Base-by-base conservation (phyloP, 2,888 invertebrate genomes). In the Oxyscelio sp. region DNA sequence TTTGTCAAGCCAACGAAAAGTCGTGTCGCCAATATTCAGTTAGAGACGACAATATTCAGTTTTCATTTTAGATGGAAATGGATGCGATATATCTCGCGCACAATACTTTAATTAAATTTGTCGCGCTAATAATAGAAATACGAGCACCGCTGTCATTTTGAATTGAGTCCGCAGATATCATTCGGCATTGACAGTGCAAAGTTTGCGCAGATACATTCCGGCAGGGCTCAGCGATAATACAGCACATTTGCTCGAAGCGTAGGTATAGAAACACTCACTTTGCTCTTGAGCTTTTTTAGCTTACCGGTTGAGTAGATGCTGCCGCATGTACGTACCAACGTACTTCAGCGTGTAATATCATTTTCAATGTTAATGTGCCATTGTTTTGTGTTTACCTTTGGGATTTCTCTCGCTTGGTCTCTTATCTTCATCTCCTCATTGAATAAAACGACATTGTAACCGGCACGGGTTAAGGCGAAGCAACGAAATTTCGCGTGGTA, bases 321-420 rank as follows among this genome's bases (percentile, higher is more conserved):
- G 48, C 68, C 65, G 65, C 79, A 52, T 78, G 73, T 78, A 78
- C 70, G 58, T 66, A 82, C 31, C 61, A 52, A 70, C 73, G 56
- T 82, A 73, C 70, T 65, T 59, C 50, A 66, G 40, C 70, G 68
- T 83, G 78, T 74, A 81, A 86, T 86, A 82, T 82, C 82, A 84
- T 82, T 75, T 82, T 84, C 77, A 86, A 89, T 88, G 84, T 87
- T 88, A 88, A 89, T 89, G 87, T 82, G 68, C 87, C 86, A 88
- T 88, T 88, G 87, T 88, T 83, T 88, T 85, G 81, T 63, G 65
- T 78, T 74, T 74, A 70, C 71, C 87, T 77, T 66, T 43, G 79
- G 66, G 75, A 75, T 80, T 83, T 74, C 87, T 80, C 78, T 85
- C 79, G 77, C 68, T 85, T 61, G 34, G 66, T 34, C 63, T 74